Evolutionary conservation across 2,888 invertebrate species (phyloP).

Genomic region (Eurytoma adleriae): DNA sequence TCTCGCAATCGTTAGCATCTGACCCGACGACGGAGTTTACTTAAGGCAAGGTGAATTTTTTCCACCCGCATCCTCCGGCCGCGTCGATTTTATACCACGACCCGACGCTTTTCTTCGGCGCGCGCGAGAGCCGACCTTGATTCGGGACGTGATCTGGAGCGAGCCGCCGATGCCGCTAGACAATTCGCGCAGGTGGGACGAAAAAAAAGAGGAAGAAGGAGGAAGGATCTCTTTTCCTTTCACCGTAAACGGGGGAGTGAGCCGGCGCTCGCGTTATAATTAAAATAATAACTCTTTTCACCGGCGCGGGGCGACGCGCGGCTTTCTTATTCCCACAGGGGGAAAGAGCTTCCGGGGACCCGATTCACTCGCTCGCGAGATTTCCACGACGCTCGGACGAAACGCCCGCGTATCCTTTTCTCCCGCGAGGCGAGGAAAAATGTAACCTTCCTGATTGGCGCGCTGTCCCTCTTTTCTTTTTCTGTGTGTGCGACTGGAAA

Average conservation of each 20-base stretch:
- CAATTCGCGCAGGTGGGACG: slow-evolving; percentile 31
- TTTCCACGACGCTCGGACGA: slow-evolving; percentile 36
- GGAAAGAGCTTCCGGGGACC: slow-evolving; percentile 17
- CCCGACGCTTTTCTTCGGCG: slow-evolving; percentile 30
- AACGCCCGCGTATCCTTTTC: slow-evolving; percentile 14
- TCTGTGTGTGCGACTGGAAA: slow-evolving; percentile 12
- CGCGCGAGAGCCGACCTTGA: slow-evolving; percentile 46
- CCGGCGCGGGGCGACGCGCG: background rate
- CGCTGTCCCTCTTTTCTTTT: slow-evolving; percentile 25
- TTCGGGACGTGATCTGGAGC: slow-evolving; percentile 56
- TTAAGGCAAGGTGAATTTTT: slow-evolving; percentile 48
- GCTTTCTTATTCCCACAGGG: slow-evolving; percentile 57
- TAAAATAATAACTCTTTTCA: slow-evolving; percentile 64
- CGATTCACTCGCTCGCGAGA: slow-evolving; percentile 23
- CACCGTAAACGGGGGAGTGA: slow-evolving; percentile 45
- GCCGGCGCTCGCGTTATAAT: slow-evolving; percentile 59
- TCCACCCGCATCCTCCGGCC: slow-evolving; percentile 8
- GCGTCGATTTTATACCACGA: slow-evolving; percentile 23
- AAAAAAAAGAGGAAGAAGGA: background rate
- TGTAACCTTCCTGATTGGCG: slow-evolving; percentile 47
- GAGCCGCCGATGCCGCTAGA: slow-evolving; percentile 23
- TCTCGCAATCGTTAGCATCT: slow-evolving; percentile 55
- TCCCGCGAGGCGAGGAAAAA: slow-evolving; percentile 37
- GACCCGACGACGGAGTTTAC: slow-evolving; percentile 54
- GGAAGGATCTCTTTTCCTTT: slow-evolving; percentile 49